A percentile compares a stretch with the other conserved stretches of the same genome.
Conservation (phyloP, 2,888 invertebrate genomes). For the Sesamia inferens region DNA sequence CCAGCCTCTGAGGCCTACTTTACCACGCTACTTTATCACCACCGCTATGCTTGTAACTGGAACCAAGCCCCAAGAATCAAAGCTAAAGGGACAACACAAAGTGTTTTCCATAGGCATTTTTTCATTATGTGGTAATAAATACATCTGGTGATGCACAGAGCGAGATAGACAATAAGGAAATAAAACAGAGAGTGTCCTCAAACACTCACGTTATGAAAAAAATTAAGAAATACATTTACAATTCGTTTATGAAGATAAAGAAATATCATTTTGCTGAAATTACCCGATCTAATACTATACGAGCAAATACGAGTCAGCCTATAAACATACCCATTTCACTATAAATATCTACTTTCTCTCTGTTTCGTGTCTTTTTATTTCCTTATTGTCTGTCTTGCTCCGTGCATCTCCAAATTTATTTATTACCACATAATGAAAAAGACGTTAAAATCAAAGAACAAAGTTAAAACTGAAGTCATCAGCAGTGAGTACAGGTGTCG, state of each 20-base stretch:
- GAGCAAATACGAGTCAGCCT: too few relatives aligned
- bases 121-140: constrained; percentile 55
- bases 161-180: constrained; percentile 2
- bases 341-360: too few relatives aligned
- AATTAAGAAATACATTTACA: too few relatives aligned
- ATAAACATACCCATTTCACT: too few relatives aligned
- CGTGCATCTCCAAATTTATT: too few relatives aligned
- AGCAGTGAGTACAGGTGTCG: neutral
- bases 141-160: constrained; percentile 27
- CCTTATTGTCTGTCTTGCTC: too few relatives aligned
- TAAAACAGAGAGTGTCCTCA: neutral
- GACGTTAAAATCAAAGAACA: neutral
- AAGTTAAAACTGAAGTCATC: too few relatives aligned
- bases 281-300: too few relatives aligned
- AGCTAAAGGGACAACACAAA: constrained; percentile 37
- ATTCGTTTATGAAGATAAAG: too few relatives aligned
- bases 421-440: too few relatives aligned
- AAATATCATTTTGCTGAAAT: too few relatives aligned
- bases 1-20: neutral
- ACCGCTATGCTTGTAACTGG: constrained; percentile 8
- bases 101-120: constrained; percentile 38
- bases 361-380: too few relatives aligned
- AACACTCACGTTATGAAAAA: neutral
- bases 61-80: constrained; percentile 24
- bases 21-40: neutral